These are phyloP conservation scores for Tauraco hartlaubi DNA, from an alignment of 2,797 vertebrate genomes.

Conservation along the genomic window DNA sequence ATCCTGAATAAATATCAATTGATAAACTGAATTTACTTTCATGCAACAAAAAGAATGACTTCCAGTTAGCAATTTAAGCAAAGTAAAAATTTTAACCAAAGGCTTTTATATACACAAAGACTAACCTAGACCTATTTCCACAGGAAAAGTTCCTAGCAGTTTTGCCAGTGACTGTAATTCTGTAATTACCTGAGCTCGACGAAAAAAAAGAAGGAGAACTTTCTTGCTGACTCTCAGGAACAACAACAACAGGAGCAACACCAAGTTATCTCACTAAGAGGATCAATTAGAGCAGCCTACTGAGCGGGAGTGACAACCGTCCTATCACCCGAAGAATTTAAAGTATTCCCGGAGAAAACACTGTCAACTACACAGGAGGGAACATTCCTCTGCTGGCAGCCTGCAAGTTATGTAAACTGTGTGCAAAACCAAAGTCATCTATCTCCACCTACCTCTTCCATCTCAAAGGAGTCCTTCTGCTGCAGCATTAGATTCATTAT, in stretches of 20 bases:
- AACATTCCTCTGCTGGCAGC: slow-evolving; percentile 46
- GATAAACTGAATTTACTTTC: neutral
- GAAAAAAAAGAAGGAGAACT: neutral
- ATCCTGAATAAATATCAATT: neutral
- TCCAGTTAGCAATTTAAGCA: neutral
- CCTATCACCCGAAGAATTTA: neutral
- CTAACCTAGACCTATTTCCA: neutral
- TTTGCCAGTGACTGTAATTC: neutral
- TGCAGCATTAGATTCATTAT: slow-evolving; percentile 84
- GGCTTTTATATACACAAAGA: neutral
- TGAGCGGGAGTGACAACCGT: neutral
- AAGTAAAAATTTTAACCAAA: neutral
- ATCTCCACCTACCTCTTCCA: slow-evolving; percentile 91
- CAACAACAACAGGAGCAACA: neutral
- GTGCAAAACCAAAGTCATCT: neutral
- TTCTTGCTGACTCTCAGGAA: neutral
- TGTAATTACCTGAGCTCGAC: neutral
- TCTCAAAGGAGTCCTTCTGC: slow-evolving; percentile 94
- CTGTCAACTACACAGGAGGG: neutral
- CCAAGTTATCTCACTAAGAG: neutral
- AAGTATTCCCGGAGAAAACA: slow-evolving; percentile 48
- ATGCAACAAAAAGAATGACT: neutral
- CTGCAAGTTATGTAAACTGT: slow-evolving; percentile 33
- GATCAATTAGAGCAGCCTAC: neutral
- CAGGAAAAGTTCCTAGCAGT: neutral